A percentile compares a stretch with the other conserved stretches of the same genome.
Conservation (phyloP, 2,888 invertebrate species). For the Tenodera sinensis region DNA sequence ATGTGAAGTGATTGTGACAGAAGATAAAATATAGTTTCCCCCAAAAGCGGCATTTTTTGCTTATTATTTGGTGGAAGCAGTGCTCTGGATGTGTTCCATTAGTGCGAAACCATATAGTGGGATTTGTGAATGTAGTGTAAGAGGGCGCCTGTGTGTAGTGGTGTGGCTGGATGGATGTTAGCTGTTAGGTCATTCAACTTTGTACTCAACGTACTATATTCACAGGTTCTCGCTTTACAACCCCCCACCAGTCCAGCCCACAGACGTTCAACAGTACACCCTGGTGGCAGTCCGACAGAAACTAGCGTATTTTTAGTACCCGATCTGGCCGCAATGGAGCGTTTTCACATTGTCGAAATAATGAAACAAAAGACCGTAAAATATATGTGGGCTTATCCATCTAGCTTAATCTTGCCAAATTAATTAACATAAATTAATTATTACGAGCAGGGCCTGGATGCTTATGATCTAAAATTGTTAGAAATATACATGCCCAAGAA, state of each 20-base stretch:
- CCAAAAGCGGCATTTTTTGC: neutral
- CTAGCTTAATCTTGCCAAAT: neutral
- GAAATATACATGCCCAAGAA: no score
- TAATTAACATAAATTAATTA: neutral
- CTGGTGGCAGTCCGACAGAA: conserved; percentile 28
- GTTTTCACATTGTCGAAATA: conserved; percentile 2
- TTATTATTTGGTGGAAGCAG: neutral
- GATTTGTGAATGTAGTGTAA: conserved; percentile 2
- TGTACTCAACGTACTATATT: conserved; percentile 13
- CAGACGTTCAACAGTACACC: conserved; percentile 37
- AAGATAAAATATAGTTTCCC: neutral
- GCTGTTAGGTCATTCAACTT: conserved; percentile 23
- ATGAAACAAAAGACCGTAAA: neutral
- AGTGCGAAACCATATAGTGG: neutral
- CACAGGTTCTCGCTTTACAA: conserved; percentile 6
- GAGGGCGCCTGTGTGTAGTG: neutral
- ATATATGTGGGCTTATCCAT: neutral
- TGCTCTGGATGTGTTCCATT: neutral
- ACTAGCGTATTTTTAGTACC: conserved; percentile 21
- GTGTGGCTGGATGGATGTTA: neutral
- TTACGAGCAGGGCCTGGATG: no score
- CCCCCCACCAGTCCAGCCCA: neutral
- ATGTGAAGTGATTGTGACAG: neutral
- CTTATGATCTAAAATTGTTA: no score
- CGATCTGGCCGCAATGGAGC: conserved; percentile 20